phyloP scores from a whole-genome alignment of 2,888 invertebrate species.

The Pollenia griseotomentosa region DNA sequence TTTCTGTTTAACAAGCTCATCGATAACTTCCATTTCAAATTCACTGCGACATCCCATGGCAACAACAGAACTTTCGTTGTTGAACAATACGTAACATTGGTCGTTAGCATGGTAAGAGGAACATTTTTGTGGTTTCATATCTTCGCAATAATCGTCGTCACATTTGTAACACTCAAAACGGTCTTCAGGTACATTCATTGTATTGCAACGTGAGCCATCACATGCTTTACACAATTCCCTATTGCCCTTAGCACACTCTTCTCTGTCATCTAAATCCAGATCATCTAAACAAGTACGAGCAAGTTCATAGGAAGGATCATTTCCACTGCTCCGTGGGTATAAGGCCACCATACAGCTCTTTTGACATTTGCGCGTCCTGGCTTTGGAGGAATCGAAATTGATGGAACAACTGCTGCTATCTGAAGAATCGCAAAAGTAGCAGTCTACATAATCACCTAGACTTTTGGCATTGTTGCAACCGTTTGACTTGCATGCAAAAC shows the following conservation, averaged over 20 bases:
- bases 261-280: conserved; percentile 77
- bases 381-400: conserved; percentile 62
- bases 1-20: conserved; percentile 77
- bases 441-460: conserved; percentile 76
- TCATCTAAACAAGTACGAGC: conserved; percentile 81
- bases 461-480: conserved; percentile 78
- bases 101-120: conserved; percentile 77
- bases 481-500: conserved; percentile 80
- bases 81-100: conserved; percentile 79
- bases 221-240: conserved; percentile 77
- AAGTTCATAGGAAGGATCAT: conserved; percentile 78
- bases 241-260: conserved; percentile 75
- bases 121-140: conserved; percentile 73
- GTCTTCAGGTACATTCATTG: conserved; percentile 72
- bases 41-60: conserved; percentile 82
- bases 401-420: conserved; percentile 73
- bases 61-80: conserved; percentile 72
- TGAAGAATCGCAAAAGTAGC: conserved; percentile 80
- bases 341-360: conserved; percentile 80
- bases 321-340: conserved; percentile 77
- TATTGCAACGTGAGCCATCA: conserved; percentile 77
- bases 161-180: conserved; percentile 79
- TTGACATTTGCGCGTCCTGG: conserved; percentile 78
- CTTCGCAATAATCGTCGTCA: conserved; percentile 74
- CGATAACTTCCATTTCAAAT: conserved; percentile 75